These are phyloP conservation scores for Tiaroga cobitis DNA, from an alignment of 2,797 vertebrate species.

Conservation along the genomic window DNA sequence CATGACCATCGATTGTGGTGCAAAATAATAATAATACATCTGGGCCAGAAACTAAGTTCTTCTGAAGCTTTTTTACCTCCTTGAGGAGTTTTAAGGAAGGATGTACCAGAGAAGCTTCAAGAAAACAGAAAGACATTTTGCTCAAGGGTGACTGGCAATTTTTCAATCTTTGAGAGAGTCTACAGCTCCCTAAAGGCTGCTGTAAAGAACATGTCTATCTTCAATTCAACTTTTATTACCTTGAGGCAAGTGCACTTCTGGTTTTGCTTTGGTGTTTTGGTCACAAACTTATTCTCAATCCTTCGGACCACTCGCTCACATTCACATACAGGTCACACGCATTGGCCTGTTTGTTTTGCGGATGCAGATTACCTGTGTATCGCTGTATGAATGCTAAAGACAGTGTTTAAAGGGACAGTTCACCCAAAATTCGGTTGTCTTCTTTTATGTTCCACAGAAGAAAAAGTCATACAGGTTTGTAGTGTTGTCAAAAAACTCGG, in stretches of 20 bases:
- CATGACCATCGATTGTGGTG: slow-evolving; percentile 30
- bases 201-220: slow-evolving; percentile 33
- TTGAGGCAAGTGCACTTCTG: slow-evolving; percentile 15
- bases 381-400: slow-evolving; percentile 9
- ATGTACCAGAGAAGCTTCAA: slow-evolving; percentile 24
- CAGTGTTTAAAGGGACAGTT: not conserved
- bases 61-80: slow-evolving; percentile 14
- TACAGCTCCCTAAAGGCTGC: slow-evolving; percentile 45
- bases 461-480: not conserved
- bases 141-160: slow-evolving; percentile 61
- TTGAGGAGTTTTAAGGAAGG: slow-evolving; percentile 24
- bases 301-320: not conserved
- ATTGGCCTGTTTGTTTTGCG: slow-evolving; percentile 23
- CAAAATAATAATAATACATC: slow-evolving; percentile 28
- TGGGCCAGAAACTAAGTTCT: slow-evolving; percentile 1
- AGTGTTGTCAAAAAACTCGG: too few species aligned
- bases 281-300: slow-evolving; percentile 27
- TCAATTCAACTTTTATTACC: slow-evolving; percentile 22
- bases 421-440: not conserved
- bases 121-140: slow-evolving; percentile 38
- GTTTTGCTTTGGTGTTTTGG: slow-evolving; percentile 8
- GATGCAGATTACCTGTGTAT: slow-evolving; percentile 10
- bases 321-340: not conserved
- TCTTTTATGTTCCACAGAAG: not conserved
- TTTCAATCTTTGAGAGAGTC: slow-evolving; percentile 56